Evolutionary conservation across 2,113 vertebrate genomes (phyloP), one percentile per base, ranked within the genome.

Genomic region (Rana temporaria): DNA sequence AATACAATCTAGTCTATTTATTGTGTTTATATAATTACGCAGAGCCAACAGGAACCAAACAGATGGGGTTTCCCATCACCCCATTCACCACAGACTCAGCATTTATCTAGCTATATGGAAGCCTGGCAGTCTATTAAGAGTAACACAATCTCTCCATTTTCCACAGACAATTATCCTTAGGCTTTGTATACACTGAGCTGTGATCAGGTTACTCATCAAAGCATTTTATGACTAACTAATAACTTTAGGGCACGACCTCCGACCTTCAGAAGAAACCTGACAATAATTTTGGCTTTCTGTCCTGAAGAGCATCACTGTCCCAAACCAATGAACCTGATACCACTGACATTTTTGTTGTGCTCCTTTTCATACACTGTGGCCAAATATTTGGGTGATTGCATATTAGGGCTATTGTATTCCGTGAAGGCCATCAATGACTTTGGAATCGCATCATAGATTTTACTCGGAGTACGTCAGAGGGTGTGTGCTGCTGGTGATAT

Each of bases 381-480:
- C 94, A 96, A 97, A 95, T 93, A 96, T 95, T 97, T 95, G 92
- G 92, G 93, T 94, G 90, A 92, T 92, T 89, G 90, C 53, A 83
- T 83, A 83, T 83, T 76, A 83, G 81, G 90, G 5, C 81, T 74
- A 83, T 83, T 83, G 72, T 83, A 30, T 83, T 76, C 55, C 16
- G 63, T 22, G 64, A 67, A 83, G 76, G 72, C 20, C 72, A 76
- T 76, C 64, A 82, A 19, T 66, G 62, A 55, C 52, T 66, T 52
- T 80, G 78, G 80, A 60, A 60, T 52, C 20, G 22, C 72, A 76
- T 64, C 63, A 48, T 38, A 63, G 71, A 83, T 68, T 76, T 60
- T 75, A 18, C 26, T 9, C 60, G 59, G 53, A 16, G 52, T 11
- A 74, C 67, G 53, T 19, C 20, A 9, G 16, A 59, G 71, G 71